Evolutionary conservation across 2,797 vertebrate genomes (phyloP).

Genomic region (Gymnopithys bicolor): DNA sequence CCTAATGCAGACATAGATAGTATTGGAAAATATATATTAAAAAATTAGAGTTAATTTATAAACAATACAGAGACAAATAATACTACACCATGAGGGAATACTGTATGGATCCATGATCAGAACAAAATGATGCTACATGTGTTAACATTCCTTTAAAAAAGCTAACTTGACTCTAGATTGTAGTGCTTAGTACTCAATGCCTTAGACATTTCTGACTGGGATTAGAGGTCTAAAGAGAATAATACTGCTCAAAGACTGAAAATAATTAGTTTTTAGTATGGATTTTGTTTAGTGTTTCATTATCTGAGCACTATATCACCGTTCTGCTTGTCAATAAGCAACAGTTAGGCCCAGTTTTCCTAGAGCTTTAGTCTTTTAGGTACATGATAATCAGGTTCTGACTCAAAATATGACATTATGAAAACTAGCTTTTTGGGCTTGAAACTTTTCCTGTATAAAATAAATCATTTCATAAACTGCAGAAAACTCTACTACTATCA

Average conservation of each 20-base stretch:
- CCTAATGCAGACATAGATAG: background rate
- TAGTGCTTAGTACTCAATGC: background rate
- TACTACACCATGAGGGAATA: rapidly evolving
- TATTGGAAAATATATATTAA: background rate
- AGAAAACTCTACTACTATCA: background rate
- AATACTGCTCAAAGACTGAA: background rate
- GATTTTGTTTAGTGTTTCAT: background rate
- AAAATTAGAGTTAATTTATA: background rate
- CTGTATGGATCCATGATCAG: background rate
- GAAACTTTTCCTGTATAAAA: background rate
- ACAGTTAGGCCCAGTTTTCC: background rate
- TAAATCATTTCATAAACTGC: background rate
- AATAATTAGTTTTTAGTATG: background rate
- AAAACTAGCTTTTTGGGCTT: background rate
- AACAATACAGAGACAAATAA: background rate
- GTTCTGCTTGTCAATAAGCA: background rate
- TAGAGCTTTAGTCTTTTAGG: background rate
- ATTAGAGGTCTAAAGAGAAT: background rate
- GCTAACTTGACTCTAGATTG: background rate
- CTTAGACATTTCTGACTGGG: background rate
- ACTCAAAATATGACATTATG: background rate
- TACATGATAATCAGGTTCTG: background rate
- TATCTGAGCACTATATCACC: background rate
- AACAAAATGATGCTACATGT: background rate
- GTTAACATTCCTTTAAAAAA: background rate